These are phyloP conservation scores for Coenobita brevimanus DNA, from an alignment of 1,140 invertebrate species.

Conservation along the genomic window DNA sequence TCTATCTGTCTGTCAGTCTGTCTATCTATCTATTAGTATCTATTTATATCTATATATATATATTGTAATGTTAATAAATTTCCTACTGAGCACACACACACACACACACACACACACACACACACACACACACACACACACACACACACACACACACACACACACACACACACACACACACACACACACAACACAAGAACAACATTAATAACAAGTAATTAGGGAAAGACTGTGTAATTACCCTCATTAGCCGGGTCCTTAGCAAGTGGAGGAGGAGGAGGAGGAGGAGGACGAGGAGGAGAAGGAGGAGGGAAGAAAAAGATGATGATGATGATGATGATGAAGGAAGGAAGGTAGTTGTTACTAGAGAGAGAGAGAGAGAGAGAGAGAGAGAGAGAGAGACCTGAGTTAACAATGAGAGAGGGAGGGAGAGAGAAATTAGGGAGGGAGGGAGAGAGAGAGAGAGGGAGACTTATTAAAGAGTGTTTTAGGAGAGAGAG, in stretches of 20 bases:
- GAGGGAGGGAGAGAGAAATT: background rate
- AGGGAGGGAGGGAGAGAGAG: too few species aligned
- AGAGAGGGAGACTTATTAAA: too few species aligned
- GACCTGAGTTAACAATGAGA: background rate
- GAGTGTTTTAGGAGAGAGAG: too few species aligned
- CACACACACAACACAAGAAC: too few species aligned
- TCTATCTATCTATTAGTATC: too few species aligned
- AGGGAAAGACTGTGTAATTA: constrained; percentile 9
- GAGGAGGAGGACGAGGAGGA: background rate
- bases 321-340: background rate
- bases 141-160: constrained; percentile 16
- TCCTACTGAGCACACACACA: background rate
- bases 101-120: constrained; percentile 12
- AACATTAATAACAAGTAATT: too few species aligned
- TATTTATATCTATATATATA: too few species aligned
- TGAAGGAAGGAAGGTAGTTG: background rate
- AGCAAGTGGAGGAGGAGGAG: background rate
- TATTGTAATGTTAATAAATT: too few species aligned
- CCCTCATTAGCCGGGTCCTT: background rate
- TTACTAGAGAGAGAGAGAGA: background rate
- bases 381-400: background rate
- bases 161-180: constrained; percentile 24
- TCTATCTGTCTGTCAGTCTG: too few species aligned
- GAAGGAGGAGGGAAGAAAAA: too few species aligned
- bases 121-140: constrained; percentile 15